Evolutionary conservation across 2,113 vertebrate species (phyloP), one percentile per base, ranked within the genome.

Genomic region (Megatriorchis doriae): DNA sequence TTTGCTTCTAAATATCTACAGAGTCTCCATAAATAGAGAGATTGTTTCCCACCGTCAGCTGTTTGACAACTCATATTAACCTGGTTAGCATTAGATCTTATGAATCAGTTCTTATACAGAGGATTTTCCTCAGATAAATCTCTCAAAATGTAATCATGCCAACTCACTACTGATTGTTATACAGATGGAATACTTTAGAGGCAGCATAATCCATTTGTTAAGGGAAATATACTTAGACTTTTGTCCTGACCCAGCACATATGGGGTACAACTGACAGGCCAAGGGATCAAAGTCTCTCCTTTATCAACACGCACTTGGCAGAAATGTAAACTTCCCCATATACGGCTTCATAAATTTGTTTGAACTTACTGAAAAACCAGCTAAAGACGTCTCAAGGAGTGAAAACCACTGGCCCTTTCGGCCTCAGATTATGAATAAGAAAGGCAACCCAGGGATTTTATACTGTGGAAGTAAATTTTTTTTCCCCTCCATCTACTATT

Each of bases 211-310:
- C 93, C 84, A 10, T 73, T 81, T 55, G 81, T 52, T 20, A 47
- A 90, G 81, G 74, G 79, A 91, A 90, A 80, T 48, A 52, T 1
- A 62, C 75, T 59, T 53, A 93, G 95, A 85, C 95, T 94, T 95
- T 93, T 91, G 91, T 97, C 89, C 94, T 77, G 81, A 83, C 78
- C 89, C 75, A 19, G 73, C 83, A 68, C 82, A 67, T 11, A 50
- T 1, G 61, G 91, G 86, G 75, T 48, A 91, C 96, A 94, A 93
- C 81, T 88, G 96, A 83, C 89, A 66, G 91, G 26, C 56, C 71
- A 56, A 7, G 45, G 91, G 96, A 94, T 77, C 97, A 96, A 97
- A 97, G 97, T 96, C 93, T 95, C 79, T 78, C 93, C 84, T 96
- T 96, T 97, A 97, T 96, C 95, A 71, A 78, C 86, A 0, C 0